phyloP scores from a whole-genome alignment of 1,140 invertebrate species.

The Saccostrea echinata region DNA sequence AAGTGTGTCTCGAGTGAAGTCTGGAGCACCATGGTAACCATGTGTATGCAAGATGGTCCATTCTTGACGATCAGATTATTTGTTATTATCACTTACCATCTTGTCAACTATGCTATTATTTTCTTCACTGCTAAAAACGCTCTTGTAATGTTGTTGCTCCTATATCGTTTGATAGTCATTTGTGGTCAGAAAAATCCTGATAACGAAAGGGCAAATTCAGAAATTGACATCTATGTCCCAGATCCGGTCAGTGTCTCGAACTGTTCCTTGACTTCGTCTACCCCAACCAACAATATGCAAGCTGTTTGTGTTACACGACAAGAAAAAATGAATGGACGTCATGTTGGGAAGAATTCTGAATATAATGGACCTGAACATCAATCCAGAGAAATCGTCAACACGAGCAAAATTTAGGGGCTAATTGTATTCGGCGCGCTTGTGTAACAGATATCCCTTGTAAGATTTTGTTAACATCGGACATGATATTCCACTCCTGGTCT shows the following conservation, averaged over 20 bases:
- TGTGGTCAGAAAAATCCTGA: constrained; percentile 50
- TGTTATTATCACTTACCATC: constrained; percentile 90
- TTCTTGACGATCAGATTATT: constrained; percentile 90
- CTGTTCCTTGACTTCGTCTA: background rate
- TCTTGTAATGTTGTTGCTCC: constrained; percentile 87
- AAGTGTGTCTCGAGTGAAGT: constrained; percentile 84
- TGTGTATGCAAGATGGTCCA: constrained; percentile 86
- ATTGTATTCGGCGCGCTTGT: no score
- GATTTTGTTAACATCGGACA: no score
- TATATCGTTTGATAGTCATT: constrained; percentile 67
- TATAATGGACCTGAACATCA: constrained; percentile 5
- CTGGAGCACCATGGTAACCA: constrained; percentile 84
- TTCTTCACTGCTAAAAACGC: constrained; percentile 95
- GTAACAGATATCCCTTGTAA: no score
- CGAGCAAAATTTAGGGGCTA: background rate
- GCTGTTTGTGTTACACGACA: background rate
- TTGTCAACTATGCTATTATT: constrained; percentile 93
- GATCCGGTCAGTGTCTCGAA: background rate
- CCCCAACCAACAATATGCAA: background rate
- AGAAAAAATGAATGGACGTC: background rate
- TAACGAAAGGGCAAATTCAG: background rate
- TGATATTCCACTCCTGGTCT: no score
- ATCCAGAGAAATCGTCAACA: background rate
- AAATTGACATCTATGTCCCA: background rate
- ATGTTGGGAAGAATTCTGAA: background rate